phyloP scores from a whole-genome alignment of 2,797 vertebrate genomes.

The Halcyon chelicuti region DNA sequence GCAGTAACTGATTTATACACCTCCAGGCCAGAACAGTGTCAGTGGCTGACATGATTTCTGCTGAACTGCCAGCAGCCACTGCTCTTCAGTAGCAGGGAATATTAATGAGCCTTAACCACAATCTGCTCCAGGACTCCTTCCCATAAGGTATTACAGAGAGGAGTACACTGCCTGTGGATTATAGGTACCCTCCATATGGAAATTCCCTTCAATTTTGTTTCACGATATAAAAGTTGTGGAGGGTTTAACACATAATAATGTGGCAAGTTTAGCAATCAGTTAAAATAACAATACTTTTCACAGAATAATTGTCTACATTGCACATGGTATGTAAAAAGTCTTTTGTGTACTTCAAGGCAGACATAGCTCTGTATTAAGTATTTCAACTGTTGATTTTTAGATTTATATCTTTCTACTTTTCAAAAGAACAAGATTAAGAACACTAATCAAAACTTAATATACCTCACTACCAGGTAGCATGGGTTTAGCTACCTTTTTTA shows the following conservation, averaged over 20 bases:
- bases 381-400: neutral
- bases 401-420: neutral
- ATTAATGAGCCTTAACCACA: neutral
- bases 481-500: neutral
- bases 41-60: neutral
- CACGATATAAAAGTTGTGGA: neutral
- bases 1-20: neutral
- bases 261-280: neutral
- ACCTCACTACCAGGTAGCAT: neutral
- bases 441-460: neutral
- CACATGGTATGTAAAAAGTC: neutral
- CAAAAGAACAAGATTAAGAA: neutral
- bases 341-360: neutral
- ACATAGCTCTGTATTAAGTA: neutral
- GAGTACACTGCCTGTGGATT: neutral
- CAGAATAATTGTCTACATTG: neutral
- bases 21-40: conserved; percentile 10
- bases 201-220: neutral
- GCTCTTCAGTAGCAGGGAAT: neutral
- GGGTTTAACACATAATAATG: neutral
- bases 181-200: neutral
- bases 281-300: neutral
- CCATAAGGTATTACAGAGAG: neutral
- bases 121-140: neutral
- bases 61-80: neutral